phyloP scores from a whole-genome alignment of 2,113 vertebrate genomes.

The Pangasianodon gigas region DNA sequence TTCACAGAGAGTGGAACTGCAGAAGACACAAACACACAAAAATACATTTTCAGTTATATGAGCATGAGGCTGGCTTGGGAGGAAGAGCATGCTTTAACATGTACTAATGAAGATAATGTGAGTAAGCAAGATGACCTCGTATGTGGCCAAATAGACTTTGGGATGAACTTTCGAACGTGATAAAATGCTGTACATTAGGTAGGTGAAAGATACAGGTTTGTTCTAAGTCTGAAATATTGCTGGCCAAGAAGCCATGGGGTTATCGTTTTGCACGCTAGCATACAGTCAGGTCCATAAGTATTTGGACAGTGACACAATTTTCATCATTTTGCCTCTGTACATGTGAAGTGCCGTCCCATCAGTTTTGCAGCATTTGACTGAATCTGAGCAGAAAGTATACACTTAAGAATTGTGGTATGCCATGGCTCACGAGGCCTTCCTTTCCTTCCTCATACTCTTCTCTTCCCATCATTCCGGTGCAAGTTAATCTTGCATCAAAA shows the following conservation, averaged over 20 bases:
- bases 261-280: not conserved
- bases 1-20: not conserved
- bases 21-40: not conserved
- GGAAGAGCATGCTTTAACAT: not conserved
- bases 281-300: no score
- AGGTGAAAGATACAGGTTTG: not conserved
- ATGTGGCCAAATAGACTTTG: conserved; percentile 1
- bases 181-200: not conserved
- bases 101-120: not conserved
- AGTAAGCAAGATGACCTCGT: not conserved
- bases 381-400: no score
- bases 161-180: not conserved
- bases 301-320: no score
- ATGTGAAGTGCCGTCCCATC: no score
- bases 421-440: no score
- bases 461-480: no score
- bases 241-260: not conserved
- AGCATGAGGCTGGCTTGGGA: not conserved
- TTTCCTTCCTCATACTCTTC: no score
- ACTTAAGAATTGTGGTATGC: no score
- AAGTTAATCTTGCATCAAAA: no score
- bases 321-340: no score
- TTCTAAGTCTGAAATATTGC: not conserved
- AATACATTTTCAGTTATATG: not conserved
- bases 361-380: no score